Evolutionary conservation across 2,113 vertebrate genomes (phyloP).

Genomic region (Narcine bancroftii): DNA sequence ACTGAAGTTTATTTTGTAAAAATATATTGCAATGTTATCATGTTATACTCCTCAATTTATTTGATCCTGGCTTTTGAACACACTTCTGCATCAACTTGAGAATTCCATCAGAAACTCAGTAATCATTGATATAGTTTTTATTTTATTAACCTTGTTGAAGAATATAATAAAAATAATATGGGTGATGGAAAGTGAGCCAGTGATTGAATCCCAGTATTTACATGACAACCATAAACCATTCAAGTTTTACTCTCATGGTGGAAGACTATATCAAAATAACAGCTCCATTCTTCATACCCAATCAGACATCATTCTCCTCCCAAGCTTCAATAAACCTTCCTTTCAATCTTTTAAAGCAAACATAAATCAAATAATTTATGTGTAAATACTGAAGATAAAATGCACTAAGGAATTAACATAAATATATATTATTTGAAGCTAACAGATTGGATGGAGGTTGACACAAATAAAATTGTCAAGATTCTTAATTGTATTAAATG

Average conservation of each 20-base stretch:
- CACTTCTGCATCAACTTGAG: neutral
- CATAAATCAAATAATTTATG: neutral
- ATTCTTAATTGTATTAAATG: neutral
- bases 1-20: neutral
- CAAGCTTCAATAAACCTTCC: neutral
- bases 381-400: neutral
- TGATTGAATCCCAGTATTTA: neutral
- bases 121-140: neutral
- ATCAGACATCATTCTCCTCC: neutral
- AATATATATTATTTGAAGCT: neutral
- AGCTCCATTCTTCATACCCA: neutral
- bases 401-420: neutral
- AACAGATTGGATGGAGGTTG: neutral
- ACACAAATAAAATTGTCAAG: neutral
- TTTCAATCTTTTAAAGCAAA: neutral
- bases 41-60: neutral
- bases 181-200: neutral
- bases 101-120: neutral
- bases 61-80: neutral
- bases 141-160: neutral
- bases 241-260: neutral
- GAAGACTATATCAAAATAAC: neutral
- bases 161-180: neutral
- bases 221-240: slow-evolving; percentile 10
- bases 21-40: neutral